These are phyloP conservation scores for Achroia grisella DNA, from an alignment of 1,140 invertebrate species.

Conservation along the genomic window DNA sequence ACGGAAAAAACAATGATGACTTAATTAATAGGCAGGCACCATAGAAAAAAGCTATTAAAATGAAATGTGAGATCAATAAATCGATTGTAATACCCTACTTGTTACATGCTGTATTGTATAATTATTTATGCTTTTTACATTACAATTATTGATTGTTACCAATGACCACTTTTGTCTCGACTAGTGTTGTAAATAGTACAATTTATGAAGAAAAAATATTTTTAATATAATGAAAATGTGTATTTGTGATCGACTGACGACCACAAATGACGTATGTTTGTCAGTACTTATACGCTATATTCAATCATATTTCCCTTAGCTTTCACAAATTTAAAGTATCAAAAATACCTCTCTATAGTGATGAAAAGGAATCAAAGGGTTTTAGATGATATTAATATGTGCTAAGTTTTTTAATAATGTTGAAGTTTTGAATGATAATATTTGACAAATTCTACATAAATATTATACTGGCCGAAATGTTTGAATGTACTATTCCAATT, in stretches of 20 bases:
- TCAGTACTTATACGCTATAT: conserved; percentile 42
- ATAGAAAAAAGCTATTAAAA: too few relatives aligned
- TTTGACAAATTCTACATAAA: conserved; percentile 66
- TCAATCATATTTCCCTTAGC: conserved; percentile 32
- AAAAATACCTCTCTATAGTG: conserved; percentile 69
- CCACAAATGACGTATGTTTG: conserved; percentile 6
- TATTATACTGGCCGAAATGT: conserved; percentile 27
- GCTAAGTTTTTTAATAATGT: conserved; percentile 68
- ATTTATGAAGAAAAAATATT: conserved; percentile 31
- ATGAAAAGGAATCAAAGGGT: conserved; percentile 65
- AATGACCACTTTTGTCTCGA: conserved; percentile 22
- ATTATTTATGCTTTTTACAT: conserved; percentile 24
- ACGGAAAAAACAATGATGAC: too few relatives aligned
- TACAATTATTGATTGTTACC: conserved; percentile 32
- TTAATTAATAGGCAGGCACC: too few relatives aligned
- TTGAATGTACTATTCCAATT: conserved; percentile 20
- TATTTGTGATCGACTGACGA: background rate
- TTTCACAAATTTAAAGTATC: conserved; percentile 43
- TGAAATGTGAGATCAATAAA: too few relatives aligned
- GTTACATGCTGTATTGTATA: conserved; percentile 7
- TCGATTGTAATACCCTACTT: too few relatives aligned
- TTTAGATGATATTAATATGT: conserved; percentile 65
- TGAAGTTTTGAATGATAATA: conserved; percentile 64
- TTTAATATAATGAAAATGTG: conserved; percentile 14
- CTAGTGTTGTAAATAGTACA: conserved; percentile 57